Percentiles rank a stretch among this genome's conserved stretches.
Evolutionary conservation across 1,140 invertebrate genomes (phyloP).

Genomic region (Heliothis virescens): DNA sequence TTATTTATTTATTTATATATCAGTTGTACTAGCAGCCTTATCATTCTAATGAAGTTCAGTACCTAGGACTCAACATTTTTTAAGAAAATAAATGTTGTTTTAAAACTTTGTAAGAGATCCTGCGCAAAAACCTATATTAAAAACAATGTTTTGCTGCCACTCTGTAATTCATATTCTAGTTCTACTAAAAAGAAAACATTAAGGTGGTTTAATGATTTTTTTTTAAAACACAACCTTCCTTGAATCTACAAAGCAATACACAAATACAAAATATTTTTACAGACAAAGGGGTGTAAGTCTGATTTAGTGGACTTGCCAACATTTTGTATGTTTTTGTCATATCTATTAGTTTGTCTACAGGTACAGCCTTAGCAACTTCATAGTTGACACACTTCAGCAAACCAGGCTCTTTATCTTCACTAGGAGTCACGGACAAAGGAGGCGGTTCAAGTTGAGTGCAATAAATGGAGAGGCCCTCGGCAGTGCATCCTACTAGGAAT

Average conservation of each 20-base stretch:
- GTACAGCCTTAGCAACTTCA: neutral
- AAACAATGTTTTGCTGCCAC: too few species aligned
- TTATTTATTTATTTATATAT: too few species aligned
- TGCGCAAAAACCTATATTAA: too few species aligned
- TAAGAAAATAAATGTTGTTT: too few species aligned
- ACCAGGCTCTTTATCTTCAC: neutral
- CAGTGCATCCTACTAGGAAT: neutral
- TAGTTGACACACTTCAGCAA: neutral
- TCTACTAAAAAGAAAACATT: neutral
- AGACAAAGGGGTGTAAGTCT: neutral
- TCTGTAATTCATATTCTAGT: neutral
- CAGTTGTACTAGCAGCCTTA: too few species aligned
- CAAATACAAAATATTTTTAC: constrained; percentile 18
- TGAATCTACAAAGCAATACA: neutral
- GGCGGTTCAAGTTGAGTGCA: neutral
- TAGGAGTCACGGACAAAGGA: neutral
- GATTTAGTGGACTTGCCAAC: neutral
- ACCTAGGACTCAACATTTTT: too few species aligned
- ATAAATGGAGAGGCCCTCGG: neutral
- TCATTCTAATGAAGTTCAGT: too few species aligned
- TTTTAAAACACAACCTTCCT: neutral
- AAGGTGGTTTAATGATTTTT: neutral
- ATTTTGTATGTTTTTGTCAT: constrained; percentile 3
- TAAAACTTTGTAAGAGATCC: too few species aligned
- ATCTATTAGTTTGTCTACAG: neutral